Conservation (phyloP, 2,888 invertebrate genomes). For the Calameuta pallipes region DNA sequence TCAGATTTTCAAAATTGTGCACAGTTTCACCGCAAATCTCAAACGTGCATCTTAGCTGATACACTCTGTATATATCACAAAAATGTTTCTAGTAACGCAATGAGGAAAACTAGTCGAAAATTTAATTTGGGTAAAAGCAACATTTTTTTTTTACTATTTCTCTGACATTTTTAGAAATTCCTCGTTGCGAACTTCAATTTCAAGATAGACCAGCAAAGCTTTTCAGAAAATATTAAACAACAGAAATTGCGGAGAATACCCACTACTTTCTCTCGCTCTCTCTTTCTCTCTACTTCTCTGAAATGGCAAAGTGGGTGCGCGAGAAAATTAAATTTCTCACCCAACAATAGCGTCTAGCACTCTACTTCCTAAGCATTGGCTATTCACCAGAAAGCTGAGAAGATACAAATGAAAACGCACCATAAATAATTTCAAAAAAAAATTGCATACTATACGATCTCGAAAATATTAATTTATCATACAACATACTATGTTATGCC, state of each 20-base stretch:
- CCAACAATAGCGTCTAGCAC: neutral
- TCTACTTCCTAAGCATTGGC: neutral
- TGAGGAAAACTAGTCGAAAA: neutral
- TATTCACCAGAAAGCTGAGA: neutral
- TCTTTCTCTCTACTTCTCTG: neutral
- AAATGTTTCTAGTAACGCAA: neutral
- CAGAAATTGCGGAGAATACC: neutral
- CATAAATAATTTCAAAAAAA: neutral
- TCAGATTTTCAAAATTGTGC: too few species aligned
- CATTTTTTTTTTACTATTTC: neutral
- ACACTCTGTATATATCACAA: too few species aligned
- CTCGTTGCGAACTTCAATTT: neutral
- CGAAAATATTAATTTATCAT: neutral
- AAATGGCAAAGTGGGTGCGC: neutral
- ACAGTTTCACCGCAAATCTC: too few species aligned
- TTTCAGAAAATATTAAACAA: neutral
- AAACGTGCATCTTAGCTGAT: too few species aligned
- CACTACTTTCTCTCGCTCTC: neutral
- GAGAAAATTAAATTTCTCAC: neutral
- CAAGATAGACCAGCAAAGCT: neutral
- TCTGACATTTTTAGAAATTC: neutral
- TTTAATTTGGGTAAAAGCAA: neutral
- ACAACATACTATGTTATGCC: neutral
- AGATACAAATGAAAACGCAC: neutral
- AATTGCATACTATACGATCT: neutral